Evolutionary conservation across 2,797 vertebrate genomes (phyloP).

Genomic region (Alfaro cultratus): DNA sequence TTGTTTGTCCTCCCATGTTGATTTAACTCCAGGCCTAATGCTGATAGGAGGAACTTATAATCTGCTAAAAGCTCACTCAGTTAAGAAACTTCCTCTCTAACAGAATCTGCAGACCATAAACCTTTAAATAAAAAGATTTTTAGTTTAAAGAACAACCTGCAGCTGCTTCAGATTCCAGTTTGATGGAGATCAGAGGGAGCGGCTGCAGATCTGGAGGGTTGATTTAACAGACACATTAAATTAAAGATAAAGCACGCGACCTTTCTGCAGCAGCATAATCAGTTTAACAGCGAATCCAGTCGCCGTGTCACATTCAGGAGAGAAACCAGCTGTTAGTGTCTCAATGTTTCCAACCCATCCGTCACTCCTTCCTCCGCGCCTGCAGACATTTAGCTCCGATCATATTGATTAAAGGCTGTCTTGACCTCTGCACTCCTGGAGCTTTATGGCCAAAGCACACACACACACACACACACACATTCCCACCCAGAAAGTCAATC

Average conservation of each 20-base stretch:
- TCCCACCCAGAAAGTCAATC: constrained; percentile 66
- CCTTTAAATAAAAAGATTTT: background rate
- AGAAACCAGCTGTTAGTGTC: background rate
- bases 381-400: background rate
- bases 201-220: background rate
- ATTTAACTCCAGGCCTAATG: background rate
- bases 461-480: background rate
- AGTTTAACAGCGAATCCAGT: background rate
- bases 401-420: constrained; percentile 17
- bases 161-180: background rate
- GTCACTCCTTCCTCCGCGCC: background rate
- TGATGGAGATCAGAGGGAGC: background rate
- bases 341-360: background rate
- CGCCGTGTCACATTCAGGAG: background rate
- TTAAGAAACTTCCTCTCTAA: background rate
- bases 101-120: background rate
- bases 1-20: background rate
- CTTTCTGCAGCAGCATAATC: background rate
- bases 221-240: background rate
- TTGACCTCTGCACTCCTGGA: constrained; percentile 29
- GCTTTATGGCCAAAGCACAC: constrained; percentile 2
- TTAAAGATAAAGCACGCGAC: background rate
- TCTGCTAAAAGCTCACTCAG: background rate
- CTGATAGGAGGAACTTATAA: background rate
- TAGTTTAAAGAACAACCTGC: background rate